A percentile compares a stretch with the other conserved stretches of the same genome.
phyloP scores from a whole-genome alignment of 2,797 vertebrate genomes.

The Pteronotus mesoamericanus region DNA sequence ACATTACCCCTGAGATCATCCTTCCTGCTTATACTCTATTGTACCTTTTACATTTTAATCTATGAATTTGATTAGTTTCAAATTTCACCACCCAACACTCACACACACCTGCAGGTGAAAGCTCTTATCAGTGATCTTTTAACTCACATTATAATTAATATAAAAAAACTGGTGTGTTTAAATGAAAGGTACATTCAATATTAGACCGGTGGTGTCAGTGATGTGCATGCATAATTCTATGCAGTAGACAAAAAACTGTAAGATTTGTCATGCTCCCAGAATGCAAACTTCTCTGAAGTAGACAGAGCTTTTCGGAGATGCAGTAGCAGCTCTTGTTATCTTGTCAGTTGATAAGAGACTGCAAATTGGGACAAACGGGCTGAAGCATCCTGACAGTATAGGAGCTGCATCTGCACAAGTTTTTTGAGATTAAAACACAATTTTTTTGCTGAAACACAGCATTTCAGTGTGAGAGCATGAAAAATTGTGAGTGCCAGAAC shows the following conservation, averaged over 20 bases:
- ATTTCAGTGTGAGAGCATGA: background rate
- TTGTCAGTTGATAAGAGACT: background rate
- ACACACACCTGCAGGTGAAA: background rate
- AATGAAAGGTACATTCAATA: background rate
- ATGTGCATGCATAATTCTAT: background rate
- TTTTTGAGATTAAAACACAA: background rate
- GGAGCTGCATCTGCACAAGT: background rate
- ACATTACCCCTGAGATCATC: background rate
- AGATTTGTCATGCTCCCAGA: background rate
- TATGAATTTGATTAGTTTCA: background rate
- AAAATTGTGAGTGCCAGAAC: background rate
- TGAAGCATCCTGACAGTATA: background rate
- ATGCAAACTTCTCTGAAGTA: background rate
- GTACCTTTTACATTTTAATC: background rate
- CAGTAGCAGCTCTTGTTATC: background rate
- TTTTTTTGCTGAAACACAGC: background rate
- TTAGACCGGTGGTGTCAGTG: background rate
- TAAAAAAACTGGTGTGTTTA: background rate
- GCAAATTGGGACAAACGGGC: background rate
- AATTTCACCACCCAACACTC: background rate
- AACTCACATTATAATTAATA: conserved; percentile 11
- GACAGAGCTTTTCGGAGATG: background rate
- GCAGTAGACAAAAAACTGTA: background rate
- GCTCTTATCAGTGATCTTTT: background rate
- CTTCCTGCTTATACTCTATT: background rate